A percentile compares a stretch with the other conserved stretches of the same genome.
Evolutionary conservation across 2,113 vertebrate species (phyloP).

Genomic region (Actenoides hombroni): DNA sequence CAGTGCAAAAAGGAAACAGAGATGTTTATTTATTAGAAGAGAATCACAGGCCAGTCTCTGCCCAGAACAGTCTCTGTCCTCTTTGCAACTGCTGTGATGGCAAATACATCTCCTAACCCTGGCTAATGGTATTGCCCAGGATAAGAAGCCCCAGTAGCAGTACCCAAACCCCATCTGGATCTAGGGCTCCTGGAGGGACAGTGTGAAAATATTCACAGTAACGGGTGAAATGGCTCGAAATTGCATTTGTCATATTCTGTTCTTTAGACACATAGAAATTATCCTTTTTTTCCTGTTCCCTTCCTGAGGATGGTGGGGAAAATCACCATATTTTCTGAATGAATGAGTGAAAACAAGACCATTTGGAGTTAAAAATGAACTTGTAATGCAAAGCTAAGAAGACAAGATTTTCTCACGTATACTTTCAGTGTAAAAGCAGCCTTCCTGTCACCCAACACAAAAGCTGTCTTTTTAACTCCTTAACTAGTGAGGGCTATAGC

Average conservation of each 20-base stretch:
- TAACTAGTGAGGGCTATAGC: not conserved
- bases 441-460: not conserved
- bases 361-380: not conserved
- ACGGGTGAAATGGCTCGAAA: not conserved
- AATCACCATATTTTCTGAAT: not conserved
- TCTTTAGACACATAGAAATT: not conserved
- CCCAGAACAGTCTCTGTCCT: not conserved
- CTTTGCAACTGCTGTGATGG: not conserved
- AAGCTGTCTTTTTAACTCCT: not conserved
- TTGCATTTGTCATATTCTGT: not conserved
- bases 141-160: not conserved
- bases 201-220: not conserved
- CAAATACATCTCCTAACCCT: not conserved
- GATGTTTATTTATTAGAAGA: constrained; percentile 54
- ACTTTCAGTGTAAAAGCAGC: not conserved
- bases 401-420: not conserved
- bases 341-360: not conserved
- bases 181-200: not conserved
- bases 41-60: not conserved
- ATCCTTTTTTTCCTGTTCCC: not conserved
- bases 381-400: not conserved
- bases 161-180: not conserved
- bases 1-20: not conserved
- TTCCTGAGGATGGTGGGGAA: not conserved
- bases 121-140: not conserved